phyloP scores from a whole-genome alignment of 2,113 vertebrate species.

The Hemiprocne comata region DNA sequence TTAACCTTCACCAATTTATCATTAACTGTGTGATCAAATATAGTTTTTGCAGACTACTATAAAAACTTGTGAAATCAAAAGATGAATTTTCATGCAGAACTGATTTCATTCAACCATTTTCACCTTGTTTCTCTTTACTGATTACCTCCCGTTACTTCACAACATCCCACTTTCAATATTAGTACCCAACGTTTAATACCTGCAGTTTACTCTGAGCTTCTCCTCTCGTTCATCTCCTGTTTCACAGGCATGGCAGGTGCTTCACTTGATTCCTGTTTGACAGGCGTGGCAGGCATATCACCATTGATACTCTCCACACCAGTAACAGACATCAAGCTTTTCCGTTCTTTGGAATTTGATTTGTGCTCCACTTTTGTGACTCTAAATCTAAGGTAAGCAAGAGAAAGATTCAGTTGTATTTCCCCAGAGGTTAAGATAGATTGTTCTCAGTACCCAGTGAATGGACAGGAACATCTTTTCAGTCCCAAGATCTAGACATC shows the following conservation, averaged over 20 bases:
- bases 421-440: neutral
- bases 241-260: conserved; percentile 69
- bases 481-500: neutral
- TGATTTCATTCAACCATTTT: neutral
- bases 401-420: neutral
- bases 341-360: conserved; percentile 78
- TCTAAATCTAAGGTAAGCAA: conserved; percentile 82
- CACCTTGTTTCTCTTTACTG: neutral
- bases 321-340: conserved; percentile 77
- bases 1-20: neutral
- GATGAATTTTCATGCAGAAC: neutral
- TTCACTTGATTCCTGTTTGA: conserved; percentile 44
- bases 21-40: neutral
- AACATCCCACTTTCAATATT: neutral
- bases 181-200: neutral
- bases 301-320: conserved; percentile 76
- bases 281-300: conserved; percentile 74
- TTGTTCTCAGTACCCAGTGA: neutral
- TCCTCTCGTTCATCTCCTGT: conserved; percentile 55
- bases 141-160: neutral
- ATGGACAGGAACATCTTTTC: neutral
- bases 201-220: conserved; percentile 72
- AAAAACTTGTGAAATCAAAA: neutral
- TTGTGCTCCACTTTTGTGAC: conserved; percentile 93
- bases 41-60: neutral